Conservation (phyloP, 2,888 invertebrate genomes). For the Dryobotodes eremita region DNA sequence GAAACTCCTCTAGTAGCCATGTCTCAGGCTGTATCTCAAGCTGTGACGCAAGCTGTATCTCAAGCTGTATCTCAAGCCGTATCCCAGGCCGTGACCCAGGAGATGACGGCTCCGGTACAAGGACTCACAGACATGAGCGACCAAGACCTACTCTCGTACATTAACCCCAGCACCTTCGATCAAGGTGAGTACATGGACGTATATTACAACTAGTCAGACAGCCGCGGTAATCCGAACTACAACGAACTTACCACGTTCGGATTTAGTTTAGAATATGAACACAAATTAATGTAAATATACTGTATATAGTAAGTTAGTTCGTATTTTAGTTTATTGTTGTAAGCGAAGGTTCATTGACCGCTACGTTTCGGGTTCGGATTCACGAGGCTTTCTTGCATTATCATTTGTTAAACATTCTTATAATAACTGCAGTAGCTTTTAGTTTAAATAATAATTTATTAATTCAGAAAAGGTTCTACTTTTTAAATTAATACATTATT, state of each 20-base stretch:
- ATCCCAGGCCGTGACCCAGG: conserved; percentile 87
- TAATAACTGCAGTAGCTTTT: conserved; percentile 78
- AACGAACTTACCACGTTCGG: conserved; percentile 45
- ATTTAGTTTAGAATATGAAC: conserved; percentile 38
- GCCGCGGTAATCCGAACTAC: conserved; percentile 60
- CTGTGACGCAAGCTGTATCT: conserved; percentile 87
- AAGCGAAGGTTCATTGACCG: conserved; percentile 31
- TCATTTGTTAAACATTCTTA: conserved; percentile 81
- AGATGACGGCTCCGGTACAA: conserved; percentile 92
- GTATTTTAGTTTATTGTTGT: conserved; percentile 39
- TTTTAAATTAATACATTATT: conserved; percentile 36
- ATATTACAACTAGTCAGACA: conserved; percentile 71
- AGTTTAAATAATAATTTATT: conserved; percentile 20
- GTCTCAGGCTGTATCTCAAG: conserved; percentile 89
- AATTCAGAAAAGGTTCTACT: conserved; percentile 21
- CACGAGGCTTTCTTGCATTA: conserved; percentile 57
- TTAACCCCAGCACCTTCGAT: conserved; percentile 97
- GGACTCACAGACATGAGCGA: conserved; percentile 96
- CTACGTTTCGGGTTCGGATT: conserved; percentile 62
- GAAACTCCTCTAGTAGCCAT: conserved; percentile 86
- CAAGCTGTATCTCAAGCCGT: conserved; percentile 89
- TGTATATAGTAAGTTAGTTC: conserved; percentile 53
- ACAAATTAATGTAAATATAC: conserved; percentile 59
- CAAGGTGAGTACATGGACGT: conserved; percentile 92
- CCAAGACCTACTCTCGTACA: conserved; percentile 96